Evolutionary conservation across 2,113 vertebrate genomes (phyloP).

Genomic region (Protomyctophum bolini): DNA sequence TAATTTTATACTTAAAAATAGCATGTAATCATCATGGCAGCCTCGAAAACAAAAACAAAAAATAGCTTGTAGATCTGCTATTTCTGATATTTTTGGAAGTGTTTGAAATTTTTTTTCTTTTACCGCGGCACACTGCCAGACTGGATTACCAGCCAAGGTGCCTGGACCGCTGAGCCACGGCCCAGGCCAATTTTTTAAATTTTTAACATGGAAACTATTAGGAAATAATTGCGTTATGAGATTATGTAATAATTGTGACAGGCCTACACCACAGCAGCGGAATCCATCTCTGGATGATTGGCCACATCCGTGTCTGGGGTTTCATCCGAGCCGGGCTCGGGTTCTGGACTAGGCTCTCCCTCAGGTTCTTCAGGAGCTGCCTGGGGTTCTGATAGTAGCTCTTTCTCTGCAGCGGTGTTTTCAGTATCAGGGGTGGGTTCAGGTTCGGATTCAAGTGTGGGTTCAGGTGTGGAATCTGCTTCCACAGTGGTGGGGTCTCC

Average conservation of each 20-base stretch:
- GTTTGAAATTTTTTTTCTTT: no score
- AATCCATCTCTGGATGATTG: constrained; percentile 11
- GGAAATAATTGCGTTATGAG: no score
- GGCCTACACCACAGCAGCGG: constrained; percentile 17
- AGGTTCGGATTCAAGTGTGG: constrained; percentile 19
- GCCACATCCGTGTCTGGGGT: constrained; percentile 1
- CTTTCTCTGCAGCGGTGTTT: constrained; percentile 2
- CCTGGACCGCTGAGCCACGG: no score
- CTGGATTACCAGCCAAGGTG: no score
- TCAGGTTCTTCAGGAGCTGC: constrained; percentile 6
- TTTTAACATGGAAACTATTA: no score
- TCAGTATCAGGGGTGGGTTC: constrained; percentile 25
- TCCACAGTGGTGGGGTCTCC: constrained; percentile 24
- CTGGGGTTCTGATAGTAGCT: constrained; percentile 25
- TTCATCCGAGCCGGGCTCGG: constrained; percentile 25
- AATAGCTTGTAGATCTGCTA: no score
- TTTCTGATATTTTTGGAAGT: no score
- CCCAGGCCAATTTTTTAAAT: no score
- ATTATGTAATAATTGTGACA: neutral
- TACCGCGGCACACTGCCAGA: no score
- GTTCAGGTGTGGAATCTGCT: constrained; percentile 8
- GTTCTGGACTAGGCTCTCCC: constrained; percentile 11
- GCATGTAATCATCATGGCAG: no score
- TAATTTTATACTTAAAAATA: no score
- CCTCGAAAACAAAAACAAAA: no score